Evolutionary conservation across 2,888 invertebrate species (phyloP).

Genomic region (Prenolepis imparis): DNA sequence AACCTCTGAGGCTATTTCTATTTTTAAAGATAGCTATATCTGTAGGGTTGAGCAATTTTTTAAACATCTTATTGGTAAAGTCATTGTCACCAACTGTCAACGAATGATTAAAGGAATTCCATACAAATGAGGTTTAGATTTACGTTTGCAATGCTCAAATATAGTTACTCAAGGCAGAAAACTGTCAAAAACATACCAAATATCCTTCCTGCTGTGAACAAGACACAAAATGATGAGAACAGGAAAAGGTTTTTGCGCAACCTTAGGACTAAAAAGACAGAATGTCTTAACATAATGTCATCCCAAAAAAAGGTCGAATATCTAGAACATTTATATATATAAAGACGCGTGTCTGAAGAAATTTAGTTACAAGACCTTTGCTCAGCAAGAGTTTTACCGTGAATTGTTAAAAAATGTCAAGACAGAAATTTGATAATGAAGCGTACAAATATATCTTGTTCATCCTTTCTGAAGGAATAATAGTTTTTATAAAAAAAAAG

Average conservation of each 20-base stretch:
- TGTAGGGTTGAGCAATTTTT: neutral
- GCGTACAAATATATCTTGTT: neutral
- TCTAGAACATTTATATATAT: conserved; percentile 21
- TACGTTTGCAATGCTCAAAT: neutral
- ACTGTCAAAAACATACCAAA: neutral
- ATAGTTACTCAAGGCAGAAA: conserved; percentile 4
- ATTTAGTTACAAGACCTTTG: too few relatives aligned
- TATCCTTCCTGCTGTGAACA: neutral
- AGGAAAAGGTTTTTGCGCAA: conserved; percentile 9
- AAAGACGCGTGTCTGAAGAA: conserved; percentile 50
- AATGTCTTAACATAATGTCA: conserved; percentile 39
- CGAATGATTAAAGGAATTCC: neutral
- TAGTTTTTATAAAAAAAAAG: neutral
- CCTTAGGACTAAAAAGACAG: neutral
- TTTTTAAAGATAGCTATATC: neutral
- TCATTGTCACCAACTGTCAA: neutral
- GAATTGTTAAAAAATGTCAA: neutral
- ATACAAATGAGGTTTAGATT: neutral
- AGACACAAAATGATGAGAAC: neutral
- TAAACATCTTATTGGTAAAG: neutral
- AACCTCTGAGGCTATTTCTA: neutral
- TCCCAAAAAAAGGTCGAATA: conserved; percentile 62
- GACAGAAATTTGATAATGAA: neutral
- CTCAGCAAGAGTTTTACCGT: conserved; percentile 56
- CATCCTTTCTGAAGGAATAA: neutral